These are phyloP conservation scores for Drosophila serrata DNA, from an alignment of 1,140 invertebrate species.

Conservation along the genomic window DNA sequence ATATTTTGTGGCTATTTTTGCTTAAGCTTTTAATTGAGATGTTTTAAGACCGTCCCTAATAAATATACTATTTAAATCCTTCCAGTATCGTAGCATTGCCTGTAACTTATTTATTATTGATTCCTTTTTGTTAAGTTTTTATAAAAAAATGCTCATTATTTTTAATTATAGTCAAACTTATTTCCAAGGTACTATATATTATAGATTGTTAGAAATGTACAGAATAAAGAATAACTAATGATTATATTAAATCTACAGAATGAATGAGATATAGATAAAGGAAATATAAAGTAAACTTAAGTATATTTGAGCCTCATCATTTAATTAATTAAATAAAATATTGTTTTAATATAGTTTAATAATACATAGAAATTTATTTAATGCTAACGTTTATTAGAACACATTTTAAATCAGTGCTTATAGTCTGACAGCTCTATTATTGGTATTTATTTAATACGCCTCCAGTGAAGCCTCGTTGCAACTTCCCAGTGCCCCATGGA, in stretches of 20 bases:
- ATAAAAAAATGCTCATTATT: no score
- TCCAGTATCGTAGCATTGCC: background rate
- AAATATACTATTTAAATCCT: no score
- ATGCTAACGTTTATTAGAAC: background rate
- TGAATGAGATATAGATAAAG: background rate
- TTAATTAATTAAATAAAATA: no score
- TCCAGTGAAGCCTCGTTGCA: background rate
- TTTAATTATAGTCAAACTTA: no score
- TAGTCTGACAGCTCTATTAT: constrained; percentile 14
- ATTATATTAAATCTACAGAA: no score
- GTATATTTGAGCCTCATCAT: no score
- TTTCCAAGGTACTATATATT: background rate
- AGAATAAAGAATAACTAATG: no score
- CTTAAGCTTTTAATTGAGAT: no score
- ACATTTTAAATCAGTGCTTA: background rate
- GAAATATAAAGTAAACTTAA: background rate
- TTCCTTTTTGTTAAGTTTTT: background rate
- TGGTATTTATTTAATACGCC: constrained; percentile 4
- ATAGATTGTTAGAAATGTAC: no score
- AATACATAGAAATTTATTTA: background rate
- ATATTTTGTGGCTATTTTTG: background rate
- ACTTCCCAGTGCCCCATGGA: background rate
- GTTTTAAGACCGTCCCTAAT: background rate
- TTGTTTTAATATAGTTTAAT: no score
- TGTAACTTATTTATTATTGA: background rate